These are phyloP conservation scores for Remorina albescens DNA, from an alignment of 2,797 vertebrate genomes.

Conservation along the genomic window DNA sequence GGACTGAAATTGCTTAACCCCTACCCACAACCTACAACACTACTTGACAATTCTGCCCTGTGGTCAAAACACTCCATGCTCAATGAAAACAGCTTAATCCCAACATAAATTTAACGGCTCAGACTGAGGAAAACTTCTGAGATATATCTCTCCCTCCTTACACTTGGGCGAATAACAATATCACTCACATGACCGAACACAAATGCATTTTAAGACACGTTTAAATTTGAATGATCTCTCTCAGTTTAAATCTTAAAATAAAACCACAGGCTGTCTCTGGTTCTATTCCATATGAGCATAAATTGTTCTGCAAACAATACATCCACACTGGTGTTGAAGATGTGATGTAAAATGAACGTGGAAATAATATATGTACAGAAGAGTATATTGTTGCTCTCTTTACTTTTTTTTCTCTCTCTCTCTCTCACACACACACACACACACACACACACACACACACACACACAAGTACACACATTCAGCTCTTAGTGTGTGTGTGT, in stretches of 20 bases:
- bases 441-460: not conserved
- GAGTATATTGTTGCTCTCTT: not conserved
- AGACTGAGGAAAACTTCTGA: conserved; percentile 20
- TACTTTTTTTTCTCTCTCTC: conserved; percentile 1
- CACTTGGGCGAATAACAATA: too few species aligned
- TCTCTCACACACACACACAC: not conserved
- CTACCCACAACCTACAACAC: conserved; percentile 56
- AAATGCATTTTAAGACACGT: too few species aligned
- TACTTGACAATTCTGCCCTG: conserved; percentile 55
- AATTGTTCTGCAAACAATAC: not conserved
- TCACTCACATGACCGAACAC: too few species aligned
- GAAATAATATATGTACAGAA: conserved; percentile 20
- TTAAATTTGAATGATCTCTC: too few species aligned
- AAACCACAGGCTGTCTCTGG: too few species aligned
- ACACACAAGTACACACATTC: too few species aligned
- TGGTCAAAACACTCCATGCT: conserved; percentile 45
- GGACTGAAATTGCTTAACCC: conserved; percentile 50
- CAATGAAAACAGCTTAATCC: conserved; percentile 43
- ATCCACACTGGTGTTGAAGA: not conserved
- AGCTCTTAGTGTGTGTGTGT: too few species aligned
- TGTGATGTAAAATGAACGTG: not conserved
- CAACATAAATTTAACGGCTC: conserved; percentile 42
- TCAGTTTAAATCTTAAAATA: too few species aligned
- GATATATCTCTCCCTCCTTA: not conserved
- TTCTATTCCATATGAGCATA: too few species aligned